Conservation (phyloP, 2,113 vertebrate genomes). For the Pristiophorus japonicus region DNA sequence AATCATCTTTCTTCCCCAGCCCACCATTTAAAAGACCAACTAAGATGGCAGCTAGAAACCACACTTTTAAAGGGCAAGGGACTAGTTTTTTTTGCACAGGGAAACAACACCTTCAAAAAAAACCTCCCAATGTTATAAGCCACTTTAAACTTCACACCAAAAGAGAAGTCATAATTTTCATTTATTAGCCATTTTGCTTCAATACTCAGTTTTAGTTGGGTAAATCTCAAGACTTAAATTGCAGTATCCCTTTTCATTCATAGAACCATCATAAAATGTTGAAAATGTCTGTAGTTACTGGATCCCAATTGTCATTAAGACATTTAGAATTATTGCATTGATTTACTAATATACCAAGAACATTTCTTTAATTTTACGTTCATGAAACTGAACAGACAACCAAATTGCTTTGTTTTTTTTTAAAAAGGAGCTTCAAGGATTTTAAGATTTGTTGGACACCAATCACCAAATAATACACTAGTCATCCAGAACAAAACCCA, state of each 20-base stretch:
- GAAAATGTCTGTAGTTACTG: background rate
- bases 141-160: slow-evolving; percentile 21
- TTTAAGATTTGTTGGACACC: background rate
- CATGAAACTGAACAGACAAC: background rate
- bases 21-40: background rate
- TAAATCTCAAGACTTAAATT: slow-evolving; percentile 6
- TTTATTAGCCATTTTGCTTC: slow-evolving; percentile 18
- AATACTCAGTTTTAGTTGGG: background rate
- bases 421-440: background rate
- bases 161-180: background rate
- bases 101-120: background rate
- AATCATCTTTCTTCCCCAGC: background rate
- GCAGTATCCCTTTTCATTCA: slow-evolving; percentile 24
- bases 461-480: background rate
- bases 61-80: background rate
- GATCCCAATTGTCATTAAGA: background rate
- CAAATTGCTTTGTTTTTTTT: background rate
- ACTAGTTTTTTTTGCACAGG: no score
- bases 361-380: background rate
- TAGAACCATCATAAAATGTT: slow-evolving; percentile 18
- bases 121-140: slow-evolving; percentile 23
- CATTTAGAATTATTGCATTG: background rate
- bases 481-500: background rate
- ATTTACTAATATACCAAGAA: slow-evolving; percentile 22
- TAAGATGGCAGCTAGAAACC: background rate